Base-by-base conservation (phyloP, 1,140 invertebrate genomes). In the Leptopilina clavipes region DNA sequence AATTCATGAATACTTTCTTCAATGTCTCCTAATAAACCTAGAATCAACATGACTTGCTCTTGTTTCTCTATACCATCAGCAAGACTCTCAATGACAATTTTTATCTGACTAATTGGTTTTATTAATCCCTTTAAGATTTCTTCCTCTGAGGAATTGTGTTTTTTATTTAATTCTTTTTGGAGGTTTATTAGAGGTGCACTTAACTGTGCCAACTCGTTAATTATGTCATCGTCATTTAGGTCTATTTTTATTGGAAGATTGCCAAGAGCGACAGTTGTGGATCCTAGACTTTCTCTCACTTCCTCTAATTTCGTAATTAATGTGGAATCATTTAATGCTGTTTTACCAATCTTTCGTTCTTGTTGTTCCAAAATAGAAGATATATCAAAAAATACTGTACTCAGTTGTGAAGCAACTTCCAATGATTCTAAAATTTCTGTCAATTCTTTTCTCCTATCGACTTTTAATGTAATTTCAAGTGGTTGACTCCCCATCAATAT, bases 1-100 rank as follows among this genome's bases (percentile, higher is more conserved):
- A 65, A n/a, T 31, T 31, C 22, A 1, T 37, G 45, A 0, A 83
- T 76, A 52, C 86, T 83, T 54, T 83, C 87, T 70, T 87, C 82
- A 54, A 89, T 83, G 37, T 86, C 86, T 71, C 88, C 85, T 18
- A 89, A 71, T n/a, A 87, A 73, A 14, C 85, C 78, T 9, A 89
- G 9, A 19, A 88, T 52, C 0, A 83, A 76, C 52, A 71, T 19
- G 9, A 86, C 70, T 7, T 11, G 17, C 8, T 83, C 79, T 1
- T 70, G 43, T 8, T 74, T 76, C 7, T 73, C 74, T 7, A 78
- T 65, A 7, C 72, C 78, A 40, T 85, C 56, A 0, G 71, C 74
- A 59, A 87, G 76, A 17, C 72, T 76, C 6, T 74, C 45, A 25
- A 86, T 70, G 8, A 86, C 40, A 7, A 7, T 40, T 76, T 85